Evolutionary conservation across 1,140 invertebrate genomes (phyloP), one percentile per base, ranked within the genome.

Genomic region (Tetragonula clypearis): DNA sequence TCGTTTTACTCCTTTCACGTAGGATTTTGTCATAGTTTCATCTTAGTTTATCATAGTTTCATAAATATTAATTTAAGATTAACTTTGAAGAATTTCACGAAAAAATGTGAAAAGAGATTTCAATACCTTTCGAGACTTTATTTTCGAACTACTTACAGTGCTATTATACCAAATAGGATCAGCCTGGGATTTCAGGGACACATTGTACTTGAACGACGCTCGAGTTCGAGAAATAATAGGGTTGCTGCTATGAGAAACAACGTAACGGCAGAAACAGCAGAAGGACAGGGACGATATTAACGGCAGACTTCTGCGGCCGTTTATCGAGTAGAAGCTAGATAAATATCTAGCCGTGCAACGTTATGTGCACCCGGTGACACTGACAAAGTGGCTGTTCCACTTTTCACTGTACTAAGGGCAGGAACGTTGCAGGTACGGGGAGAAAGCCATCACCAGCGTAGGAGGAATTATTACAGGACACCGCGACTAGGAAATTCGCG

Each of bases 341-440:
- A 84, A 79, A 84, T 84, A 84, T 84, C 82, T 73, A 79, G 19
- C 30, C 11, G 82, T 58, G 9, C 74, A 73, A 35, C 58, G 82
- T 79, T 84, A 73, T 73, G 77, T 26, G n/a, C 41, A 21, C 21
- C 56, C 8, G 23, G 49, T 84, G 82, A 84, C 82, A 66, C 58
- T 84, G 82, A 84, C 77, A 84, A 84, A 84, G 82, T 80, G 58
- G 56, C 49, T 80, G 82, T 26, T 84, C 82, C n/a, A 84, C 77
- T 84, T 84, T 62, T 73, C 68, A 65, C 26, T 30, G 49, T 49
- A 26, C 56, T 65, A n/a, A 79, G 65, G 62, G n/a, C 66, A 35
- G 35, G 35, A 35, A 72, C 41, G 65, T 58, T 72, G 66, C 82
- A 49, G 35, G 58, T n/a, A 49, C 23, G 21, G n/a, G 17, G 35